A percentile compares a stretch with the other conserved stretches of the same genome.
Evolutionary conservation across 2,797 vertebrate species (phyloP).

Genomic region (Melopsittacus undulatus): DNA sequence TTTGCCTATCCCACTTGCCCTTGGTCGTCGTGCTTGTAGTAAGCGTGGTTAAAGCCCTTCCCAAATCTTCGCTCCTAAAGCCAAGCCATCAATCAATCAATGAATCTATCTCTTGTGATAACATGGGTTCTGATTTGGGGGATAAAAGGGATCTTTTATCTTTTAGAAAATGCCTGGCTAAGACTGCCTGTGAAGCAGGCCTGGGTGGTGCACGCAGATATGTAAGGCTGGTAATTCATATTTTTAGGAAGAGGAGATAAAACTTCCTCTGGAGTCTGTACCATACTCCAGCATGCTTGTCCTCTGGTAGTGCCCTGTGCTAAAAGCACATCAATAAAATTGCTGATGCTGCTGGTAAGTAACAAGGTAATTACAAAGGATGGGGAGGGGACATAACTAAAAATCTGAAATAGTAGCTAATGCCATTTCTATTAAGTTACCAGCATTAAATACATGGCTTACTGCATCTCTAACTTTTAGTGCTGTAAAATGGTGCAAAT

Average conservation of each 20-base stretch:
- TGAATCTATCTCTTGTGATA: background rate
- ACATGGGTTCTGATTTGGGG: background rate
- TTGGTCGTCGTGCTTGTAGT: too few species aligned
- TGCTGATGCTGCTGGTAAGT: constrained; percentile 59
- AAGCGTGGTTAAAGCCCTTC: too few species aligned
- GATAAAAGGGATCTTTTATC: background rate
- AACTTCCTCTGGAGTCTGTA: background rate
- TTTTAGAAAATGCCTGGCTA: background rate
- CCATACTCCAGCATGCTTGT: constrained; percentile 37
- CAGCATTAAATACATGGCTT: constrained; percentile 54
- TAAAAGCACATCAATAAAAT: constrained; percentile 57
- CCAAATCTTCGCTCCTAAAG: too few species aligned
- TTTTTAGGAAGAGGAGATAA: background rate
- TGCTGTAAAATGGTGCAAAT: constrained; percentile 35
- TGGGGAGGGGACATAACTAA: constrained; percentile 31
- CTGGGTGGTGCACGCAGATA: background rate
- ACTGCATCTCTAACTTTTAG: constrained; percentile 56
- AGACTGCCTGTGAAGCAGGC: background rate
- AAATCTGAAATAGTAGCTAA: constrained; percentile 43
- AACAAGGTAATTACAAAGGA: constrained; percentile 48
- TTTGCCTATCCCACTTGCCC: too few species aligned
- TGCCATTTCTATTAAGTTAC: constrained; percentile 46
- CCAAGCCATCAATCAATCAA: too few species aligned
- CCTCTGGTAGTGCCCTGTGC: constrained; percentile 47
- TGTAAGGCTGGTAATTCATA: background rate